A percentile compares a stretch with the other conserved stretches of the same genome.
Conservation (phyloP, 1,140 invertebrate genomes). For the Riptortus pedestris region DNA sequence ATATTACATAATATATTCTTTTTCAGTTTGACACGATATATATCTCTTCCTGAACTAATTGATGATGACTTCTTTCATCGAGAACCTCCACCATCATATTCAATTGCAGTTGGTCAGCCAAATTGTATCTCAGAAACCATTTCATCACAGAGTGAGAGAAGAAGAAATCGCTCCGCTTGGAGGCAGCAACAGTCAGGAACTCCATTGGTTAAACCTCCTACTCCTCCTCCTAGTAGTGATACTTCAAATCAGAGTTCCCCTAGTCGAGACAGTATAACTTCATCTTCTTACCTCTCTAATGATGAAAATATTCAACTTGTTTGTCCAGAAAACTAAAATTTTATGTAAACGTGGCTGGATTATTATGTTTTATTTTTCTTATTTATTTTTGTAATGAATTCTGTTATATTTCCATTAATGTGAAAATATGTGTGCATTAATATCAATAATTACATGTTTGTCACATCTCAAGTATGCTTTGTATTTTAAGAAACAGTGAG, state of each 20-base stretch:
- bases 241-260: conserved; percentile 29
- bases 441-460: no score
- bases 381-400: no score
- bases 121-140: not conserved
- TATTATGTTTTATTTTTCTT: no score
- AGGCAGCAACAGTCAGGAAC: not conserved
- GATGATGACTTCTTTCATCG: conserved; percentile 33
- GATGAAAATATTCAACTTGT: conserved; percentile 26
- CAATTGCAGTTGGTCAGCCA: conserved; percentile 31
- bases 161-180: conserved; percentile 6
- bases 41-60: conserved; percentile 29
- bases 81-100: conserved; percentile 34
- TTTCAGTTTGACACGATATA: conserved; percentile 25
- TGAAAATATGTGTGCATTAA: no score
- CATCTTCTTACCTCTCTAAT: conserved; percentile 30
- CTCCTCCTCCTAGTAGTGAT: conserved; percentile 26
- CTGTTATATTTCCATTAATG: no score
- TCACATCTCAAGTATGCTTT: no score
- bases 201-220: conserved; percentile 23
- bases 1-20: not conserved
- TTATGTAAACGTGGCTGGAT: conserved; percentile 37
- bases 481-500: no score
- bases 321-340: conserved; percentile 24
- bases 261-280: conserved; percentile 30
- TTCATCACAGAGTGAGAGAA: not conserved